Evolutionary conservation across 2,797 vertebrate species (phyloP).

Genomic region (Neomorphus geoffroyi): DNA sequence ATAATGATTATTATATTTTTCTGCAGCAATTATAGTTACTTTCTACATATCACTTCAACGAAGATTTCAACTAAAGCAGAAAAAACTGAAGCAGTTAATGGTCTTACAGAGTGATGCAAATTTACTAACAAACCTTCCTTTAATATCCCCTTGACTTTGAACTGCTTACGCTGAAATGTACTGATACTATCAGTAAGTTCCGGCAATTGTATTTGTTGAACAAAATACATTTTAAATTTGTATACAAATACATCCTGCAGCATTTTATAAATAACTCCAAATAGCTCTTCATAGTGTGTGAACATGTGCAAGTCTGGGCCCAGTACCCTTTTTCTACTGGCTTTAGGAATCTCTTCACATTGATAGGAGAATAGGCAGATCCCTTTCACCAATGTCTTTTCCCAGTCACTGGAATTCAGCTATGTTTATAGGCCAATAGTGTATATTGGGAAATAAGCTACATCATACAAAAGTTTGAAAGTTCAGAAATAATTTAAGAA

Average conservation of each 20-base stretch:
- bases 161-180: background rate
- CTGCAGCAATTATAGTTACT: background rate
- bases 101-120: background rate
- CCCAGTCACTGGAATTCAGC: background rate
- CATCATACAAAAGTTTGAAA: background rate
- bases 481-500: background rate
- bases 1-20: background rate
- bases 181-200: background rate
- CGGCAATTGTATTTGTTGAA: background rate
- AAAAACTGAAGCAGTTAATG: background rate
- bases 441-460: background rate
- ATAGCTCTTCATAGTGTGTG: background rate
- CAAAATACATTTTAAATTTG: background rate
- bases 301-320: background rate
- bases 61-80: background rate
- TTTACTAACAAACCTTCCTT: background rate
- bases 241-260: constrained; percentile 1
- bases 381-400: background rate
- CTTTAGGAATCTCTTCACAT: background rate
- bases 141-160: background rate
- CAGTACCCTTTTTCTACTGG: background rate
- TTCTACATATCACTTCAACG: background rate
- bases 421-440: background rate
- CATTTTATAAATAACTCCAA: background rate
- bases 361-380: background rate